phyloP scores from a whole-genome alignment of 2,113 vertebrate genomes.

The Bubo blakistoni region DNA sequence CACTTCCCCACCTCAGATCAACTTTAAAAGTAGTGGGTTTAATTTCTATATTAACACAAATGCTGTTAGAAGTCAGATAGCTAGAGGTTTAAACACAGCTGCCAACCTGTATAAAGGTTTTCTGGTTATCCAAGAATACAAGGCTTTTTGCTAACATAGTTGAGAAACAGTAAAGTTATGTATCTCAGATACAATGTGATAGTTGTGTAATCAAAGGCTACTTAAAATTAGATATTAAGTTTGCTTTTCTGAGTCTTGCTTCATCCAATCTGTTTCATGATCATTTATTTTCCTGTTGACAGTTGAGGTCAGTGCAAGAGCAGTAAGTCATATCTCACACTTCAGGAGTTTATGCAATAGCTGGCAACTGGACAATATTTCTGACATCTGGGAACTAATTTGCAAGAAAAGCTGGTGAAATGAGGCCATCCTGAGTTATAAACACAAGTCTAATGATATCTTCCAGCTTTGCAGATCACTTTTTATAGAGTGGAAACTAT shows the following conservation, averaged over 20 bases:
- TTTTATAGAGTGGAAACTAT: slow-evolving; percentile 46
- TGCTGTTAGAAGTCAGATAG: background rate
- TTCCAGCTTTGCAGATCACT: slow-evolving; percentile 35
- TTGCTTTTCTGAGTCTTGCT: slow-evolving; percentile 32
- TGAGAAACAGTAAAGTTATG: background rate
- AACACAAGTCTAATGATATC: slow-evolving; percentile 51
- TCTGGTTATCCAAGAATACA: background rate
- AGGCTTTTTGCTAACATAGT: background rate
- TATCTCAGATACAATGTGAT: background rate
- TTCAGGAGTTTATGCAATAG: slow-evolving; percentile 48
- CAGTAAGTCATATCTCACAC: slow-evolving; percentile 29
- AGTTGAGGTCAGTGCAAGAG: slow-evolving; percentile 46
- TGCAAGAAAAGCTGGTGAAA: slow-evolving; percentile 44
- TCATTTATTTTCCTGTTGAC: slow-evolving; percentile 37
- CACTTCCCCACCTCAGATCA: background rate
- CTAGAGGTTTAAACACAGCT: background rate
- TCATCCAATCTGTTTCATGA: slow-evolving; percentile 10
- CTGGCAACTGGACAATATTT: slow-evolving; percentile 19
- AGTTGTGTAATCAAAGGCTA: background rate
- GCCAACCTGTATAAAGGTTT: background rate
- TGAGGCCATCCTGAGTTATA: slow-evolving; percentile 51
- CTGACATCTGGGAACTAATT: slow-evolving; percentile 60
- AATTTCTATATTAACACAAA: background rate
- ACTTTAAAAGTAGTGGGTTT: background rate
- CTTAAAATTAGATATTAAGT: background rate